A percentile compares a stretch with the other conserved stretches of the same genome.
phyloP scores from a whole-genome alignment of 2,797 vertebrate species.

The Gymnoscopelus microlampas region DNA sequence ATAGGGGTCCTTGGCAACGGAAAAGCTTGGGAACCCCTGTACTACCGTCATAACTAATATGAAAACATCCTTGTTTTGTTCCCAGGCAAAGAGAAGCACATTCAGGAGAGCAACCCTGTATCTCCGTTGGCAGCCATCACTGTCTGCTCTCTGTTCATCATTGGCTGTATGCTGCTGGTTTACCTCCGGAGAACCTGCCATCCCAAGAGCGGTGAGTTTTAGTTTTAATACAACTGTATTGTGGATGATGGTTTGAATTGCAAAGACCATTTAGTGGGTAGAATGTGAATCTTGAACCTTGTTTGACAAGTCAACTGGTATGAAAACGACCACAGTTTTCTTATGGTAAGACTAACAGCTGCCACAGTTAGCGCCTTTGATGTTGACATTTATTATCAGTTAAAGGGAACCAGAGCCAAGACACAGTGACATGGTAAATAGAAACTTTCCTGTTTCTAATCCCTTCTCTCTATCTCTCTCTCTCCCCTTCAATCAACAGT shows the following conservation, averaged over 20 bases:
- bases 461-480: conserved; percentile 2
- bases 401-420: conserved; percentile 12
- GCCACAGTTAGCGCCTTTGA: not conserved
- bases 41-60: too few relatives aligned
- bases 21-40: too few relatives aligned
- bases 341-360: conserved; percentile 16
- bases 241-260: not conserved
- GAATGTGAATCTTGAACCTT: not conserved
- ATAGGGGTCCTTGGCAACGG: too few relatives aligned
- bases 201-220: conserved; percentile 85
- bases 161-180: conserved; percentile 85
- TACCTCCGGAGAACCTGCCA: conserved; percentile 88
- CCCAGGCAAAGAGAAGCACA: conserved; percentile 81
- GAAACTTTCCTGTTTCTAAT: not conserved
- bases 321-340: not conserved
- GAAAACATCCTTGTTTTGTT: conserved; percentile 31
- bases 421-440: conserved; percentile 21
- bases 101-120: conserved; percentile 79
- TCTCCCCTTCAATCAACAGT: conserved; percentile 61
- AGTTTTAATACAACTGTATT: not conserved
- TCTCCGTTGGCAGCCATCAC: conserved; percentile 86
- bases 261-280: not conserved
- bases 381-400: conserved; percentile 25
- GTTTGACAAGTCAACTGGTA: not conserved
- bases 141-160: conserved; percentile 88